Evolutionary conservation across 2,113 vertebrate species (phyloP).

Genomic region (Myodes glareolus): DNA sequence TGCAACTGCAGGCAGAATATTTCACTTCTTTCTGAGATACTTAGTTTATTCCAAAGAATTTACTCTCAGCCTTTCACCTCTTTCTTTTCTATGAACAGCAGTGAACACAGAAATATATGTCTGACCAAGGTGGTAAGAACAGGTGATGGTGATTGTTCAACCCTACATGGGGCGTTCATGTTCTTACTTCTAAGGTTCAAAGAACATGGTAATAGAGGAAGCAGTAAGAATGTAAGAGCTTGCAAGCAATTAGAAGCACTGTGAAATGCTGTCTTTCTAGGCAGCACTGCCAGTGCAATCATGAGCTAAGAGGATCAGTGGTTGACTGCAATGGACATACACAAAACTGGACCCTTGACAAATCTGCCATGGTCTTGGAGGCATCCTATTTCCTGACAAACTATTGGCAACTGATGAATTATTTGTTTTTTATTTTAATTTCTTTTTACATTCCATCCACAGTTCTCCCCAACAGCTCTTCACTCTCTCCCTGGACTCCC

Average conservation of each 20-base stretch:
- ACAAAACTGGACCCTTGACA: neutral
- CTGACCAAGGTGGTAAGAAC: neutral
- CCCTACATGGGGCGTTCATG: too few relatives aligned
- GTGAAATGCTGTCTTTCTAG: neutral
- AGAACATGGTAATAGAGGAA: neutral
- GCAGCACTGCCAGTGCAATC: neutral
- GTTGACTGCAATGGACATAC: neutral
- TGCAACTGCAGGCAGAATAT: neutral
- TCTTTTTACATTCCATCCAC: too few relatives aligned
- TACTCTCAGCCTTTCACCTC: neutral
- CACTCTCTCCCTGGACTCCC: too few relatives aligned
- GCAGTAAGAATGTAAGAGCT: neutral
- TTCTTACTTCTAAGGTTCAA: neutral
- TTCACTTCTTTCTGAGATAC: slow-evolving; percentile 20
- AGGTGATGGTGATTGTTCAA: neutral
- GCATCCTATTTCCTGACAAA: neutral
- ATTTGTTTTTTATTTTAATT: too few relatives aligned
- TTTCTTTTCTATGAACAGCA: neutral
- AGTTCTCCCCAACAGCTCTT: too few relatives aligned
- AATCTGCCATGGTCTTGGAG: too few relatives aligned
- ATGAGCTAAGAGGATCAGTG: too few relatives aligned
- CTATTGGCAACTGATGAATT: neutral
- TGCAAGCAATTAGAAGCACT: neutral
- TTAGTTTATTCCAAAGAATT: neutral
- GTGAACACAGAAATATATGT: too few relatives aligned